Conservation (phyloP, 2,113 vertebrate genomes). For the Dipodomys ordii region DNA sequence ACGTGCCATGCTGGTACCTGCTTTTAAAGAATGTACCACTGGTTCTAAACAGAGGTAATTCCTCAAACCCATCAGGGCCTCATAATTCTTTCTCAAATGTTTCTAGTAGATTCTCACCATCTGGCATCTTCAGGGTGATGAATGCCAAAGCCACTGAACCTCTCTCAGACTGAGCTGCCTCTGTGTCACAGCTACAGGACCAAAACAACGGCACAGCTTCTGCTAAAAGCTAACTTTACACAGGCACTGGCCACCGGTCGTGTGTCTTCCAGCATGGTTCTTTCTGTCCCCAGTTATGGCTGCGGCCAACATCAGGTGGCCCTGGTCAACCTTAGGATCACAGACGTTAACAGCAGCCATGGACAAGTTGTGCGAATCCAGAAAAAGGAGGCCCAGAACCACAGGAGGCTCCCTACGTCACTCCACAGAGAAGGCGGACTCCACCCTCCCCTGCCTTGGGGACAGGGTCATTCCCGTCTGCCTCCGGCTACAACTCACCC, state of each 20-base stretch:
- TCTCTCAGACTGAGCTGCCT: background rate
- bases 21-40: background rate
- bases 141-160: background rate
- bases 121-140: background rate
- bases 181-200: background rate
- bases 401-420: background rate
- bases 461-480: rapidly evolving
- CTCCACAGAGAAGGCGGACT: rapidly evolving
- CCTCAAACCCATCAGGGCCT: background rate
- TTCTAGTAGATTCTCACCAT: background rate
- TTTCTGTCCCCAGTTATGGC: background rate
- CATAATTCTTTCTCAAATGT: background rate
- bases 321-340: background rate
- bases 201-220: background rate
- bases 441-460: background rate
- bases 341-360: too few species aligned
- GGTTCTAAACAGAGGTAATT: rapidly evolving
- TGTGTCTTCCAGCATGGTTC: background rate
- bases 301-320: background rate
- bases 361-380: background rate
- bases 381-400: background rate
- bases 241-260: rapidly evolving
- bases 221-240: background rate
- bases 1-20: background rate
- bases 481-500: conserved; percentile 86